These are phyloP conservation scores for Pseudanteris insignis DNA, from an alignment of 2,888 invertebrate genomes.

Conservation along the genomic window DNA sequence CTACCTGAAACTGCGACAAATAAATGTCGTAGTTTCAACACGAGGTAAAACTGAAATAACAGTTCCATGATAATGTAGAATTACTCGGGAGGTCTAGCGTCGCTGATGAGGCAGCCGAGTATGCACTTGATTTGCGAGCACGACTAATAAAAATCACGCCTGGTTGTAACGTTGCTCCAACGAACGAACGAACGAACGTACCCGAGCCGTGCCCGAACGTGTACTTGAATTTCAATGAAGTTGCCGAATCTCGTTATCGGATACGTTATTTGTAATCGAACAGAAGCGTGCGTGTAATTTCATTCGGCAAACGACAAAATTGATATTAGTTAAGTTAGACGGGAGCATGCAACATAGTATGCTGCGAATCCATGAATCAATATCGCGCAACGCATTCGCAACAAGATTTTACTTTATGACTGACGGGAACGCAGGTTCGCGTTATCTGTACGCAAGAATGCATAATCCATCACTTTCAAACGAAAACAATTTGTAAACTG, in stretches of 20 bases:
- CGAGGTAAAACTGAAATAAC: not conserved
- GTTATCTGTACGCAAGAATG: conserved; percentile 34
- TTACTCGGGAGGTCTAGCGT: not conserved
- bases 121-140: too few relatives aligned
- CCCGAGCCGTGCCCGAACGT: not conserved
- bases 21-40: conserved; percentile 1
- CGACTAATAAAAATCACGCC: too few relatives aligned
- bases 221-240: not conserved
- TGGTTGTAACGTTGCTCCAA: too few relatives aligned
- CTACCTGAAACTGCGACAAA: not conserved
- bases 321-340: conserved; percentile 24
- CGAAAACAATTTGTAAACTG: conserved; percentile 42
- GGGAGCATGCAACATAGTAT: conserved; percentile 24
- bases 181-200: too few relatives aligned
- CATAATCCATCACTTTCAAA: conserved; percentile 39
- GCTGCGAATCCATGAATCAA: conserved; percentile 35
- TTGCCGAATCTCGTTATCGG: too few relatives aligned
- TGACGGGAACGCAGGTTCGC: conserved; percentile 31
- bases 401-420: conserved; percentile 36
- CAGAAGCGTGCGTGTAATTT: conserved; percentile 17
- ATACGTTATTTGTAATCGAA: too few relatives aligned
- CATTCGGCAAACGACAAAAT: conserved; percentile 24
- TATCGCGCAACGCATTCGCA: conserved; percentile 28
- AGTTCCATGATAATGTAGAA: too few relatives aligned
- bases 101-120: too few relatives aligned